phyloP scores from a whole-genome alignment of 2,888 invertebrate species.

The Cerastis leucographa region DNA sequence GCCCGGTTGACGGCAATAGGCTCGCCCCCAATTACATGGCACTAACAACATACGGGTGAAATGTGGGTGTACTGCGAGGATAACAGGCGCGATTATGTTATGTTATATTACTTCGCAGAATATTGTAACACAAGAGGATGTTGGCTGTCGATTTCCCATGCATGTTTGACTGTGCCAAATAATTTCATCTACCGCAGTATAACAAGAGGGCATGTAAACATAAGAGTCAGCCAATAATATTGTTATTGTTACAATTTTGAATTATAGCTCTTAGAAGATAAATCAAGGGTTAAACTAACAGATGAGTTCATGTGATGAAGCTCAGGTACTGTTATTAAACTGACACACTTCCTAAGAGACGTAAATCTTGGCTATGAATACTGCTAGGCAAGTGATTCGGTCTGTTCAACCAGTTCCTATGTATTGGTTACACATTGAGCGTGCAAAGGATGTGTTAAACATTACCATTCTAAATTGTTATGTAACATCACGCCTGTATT shows the following conservation, averaged over 20 bases:
- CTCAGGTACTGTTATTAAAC: constrained; percentile 30
- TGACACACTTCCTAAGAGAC: constrained; percentile 42
- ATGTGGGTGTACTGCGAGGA: not conserved
- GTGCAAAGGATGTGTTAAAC: too few relatives aligned
- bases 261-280: constrained; percentile 43
- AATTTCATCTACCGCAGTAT: constrained; percentile 16
- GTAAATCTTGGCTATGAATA: constrained; percentile 33
- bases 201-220: constrained; percentile 35
- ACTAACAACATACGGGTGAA: too few relatives aligned
- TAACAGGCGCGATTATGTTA: not conserved
- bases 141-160: constrained; percentile 6
- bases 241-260: constrained; percentile 57
- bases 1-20: too few relatives aligned
- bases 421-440: not conserved
- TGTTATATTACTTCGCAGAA: not conserved
- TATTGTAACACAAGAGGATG: constrained; percentile 26
- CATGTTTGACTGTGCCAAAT: constrained; percentile 31
- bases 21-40: too few relatives aligned
- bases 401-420: not conserved
- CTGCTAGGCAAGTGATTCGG: not conserved
- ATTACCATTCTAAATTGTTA: too few relatives aligned
- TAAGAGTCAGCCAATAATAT: constrained; percentile 12
- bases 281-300: constrained; percentile 49
- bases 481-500: too few relatives aligned
- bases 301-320: constrained; percentile 11